Conservation (phyloP, 2,113 vertebrate species). For the Hippolais icterina region DNA sequence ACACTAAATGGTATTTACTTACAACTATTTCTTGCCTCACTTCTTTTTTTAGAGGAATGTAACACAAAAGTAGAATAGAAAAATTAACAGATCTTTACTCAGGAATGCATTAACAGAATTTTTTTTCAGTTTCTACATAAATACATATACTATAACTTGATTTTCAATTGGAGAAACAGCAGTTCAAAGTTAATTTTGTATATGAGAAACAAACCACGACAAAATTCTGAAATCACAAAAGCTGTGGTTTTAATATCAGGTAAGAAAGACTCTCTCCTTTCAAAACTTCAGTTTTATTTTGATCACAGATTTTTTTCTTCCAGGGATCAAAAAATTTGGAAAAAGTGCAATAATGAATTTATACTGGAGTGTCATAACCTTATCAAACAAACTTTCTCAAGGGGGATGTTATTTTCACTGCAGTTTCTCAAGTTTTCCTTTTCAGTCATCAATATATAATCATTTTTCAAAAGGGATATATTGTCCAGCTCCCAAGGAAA, state of each 20-base stretch:
- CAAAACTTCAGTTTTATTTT: not conserved
- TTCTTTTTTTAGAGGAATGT: not conserved
- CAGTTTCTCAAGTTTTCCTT: conserved; percentile 27
- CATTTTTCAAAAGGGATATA: conserved; percentile 24
- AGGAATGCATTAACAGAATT: not conserved
- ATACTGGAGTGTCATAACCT: not conserved
- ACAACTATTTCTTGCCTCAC: not conserved
- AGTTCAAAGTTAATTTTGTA: not conserved
- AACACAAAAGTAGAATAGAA: not conserved
- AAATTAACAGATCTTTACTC: not conserved
- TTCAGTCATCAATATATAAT: conserved; percentile 51
- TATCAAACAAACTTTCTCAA: conserved; percentile 14
- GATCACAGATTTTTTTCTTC: not conserved
- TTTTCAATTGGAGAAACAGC: not conserved
- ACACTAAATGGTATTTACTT: not conserved
- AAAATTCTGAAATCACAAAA: not conserved
- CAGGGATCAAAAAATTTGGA: not conserved
- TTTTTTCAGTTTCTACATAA: not conserved
- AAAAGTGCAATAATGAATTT: not conserved
- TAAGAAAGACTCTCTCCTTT: not conserved
- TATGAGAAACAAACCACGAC: not conserved
- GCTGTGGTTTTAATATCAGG: not conserved
- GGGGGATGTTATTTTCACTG: not conserved
- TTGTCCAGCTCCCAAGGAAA: not conserved
- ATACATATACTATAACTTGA: not conserved